Base-by-base conservation (phyloP, 1,140 invertebrate genomes). In the Zaprionus africanus region DNA sequence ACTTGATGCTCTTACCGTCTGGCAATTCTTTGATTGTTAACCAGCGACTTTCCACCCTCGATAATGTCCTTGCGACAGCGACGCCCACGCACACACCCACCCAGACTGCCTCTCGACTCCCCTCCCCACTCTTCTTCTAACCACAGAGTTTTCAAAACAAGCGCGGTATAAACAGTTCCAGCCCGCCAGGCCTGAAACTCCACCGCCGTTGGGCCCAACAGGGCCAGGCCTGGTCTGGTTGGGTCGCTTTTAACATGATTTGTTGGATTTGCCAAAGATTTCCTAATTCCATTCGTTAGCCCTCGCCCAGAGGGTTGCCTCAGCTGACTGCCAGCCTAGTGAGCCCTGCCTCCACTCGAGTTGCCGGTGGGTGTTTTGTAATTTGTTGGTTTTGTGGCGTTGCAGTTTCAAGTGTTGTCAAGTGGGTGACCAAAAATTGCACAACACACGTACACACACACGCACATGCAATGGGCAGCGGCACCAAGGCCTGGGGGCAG, bases 161-260 rank as follows among this genome's bases (percentile, higher is more conserved):
- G 54, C 69, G 57, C 78, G 85, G 81, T 84, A 65, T 88, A 85
- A 88, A 88, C 85, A 81, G 60, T 70, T 73, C 65, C 6, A 58
- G 76, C 59, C 83, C 76, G 78, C 61, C 75, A 73, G 72, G 24
- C 41, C 43, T 28, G 51, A 28, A 17, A 43, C 41, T 17, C n/a
- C 41, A n/a, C 41, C 7, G 7, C 41, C n/a, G n/a, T 34, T 64
- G 73, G 70, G 49, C 54, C 68, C 72, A 31, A 51, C n/a, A 6
- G 11, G 59, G 41, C 76, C 19, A n/a, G 54, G 63, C 66, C 11
- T 43, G 19, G 22, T 43, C 36, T 36, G 34, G 43, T 54, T 79
- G 76, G 85, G 86, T 72, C 70, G 79, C 76, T 83, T 85, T 88
- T 91, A 91, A 91, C 82, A 91, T 91, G 88, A 91, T 88, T 91